phyloP scores from a whole-genome alignment of 2,797 vertebrate species.

The Channallabes apus region DNA sequence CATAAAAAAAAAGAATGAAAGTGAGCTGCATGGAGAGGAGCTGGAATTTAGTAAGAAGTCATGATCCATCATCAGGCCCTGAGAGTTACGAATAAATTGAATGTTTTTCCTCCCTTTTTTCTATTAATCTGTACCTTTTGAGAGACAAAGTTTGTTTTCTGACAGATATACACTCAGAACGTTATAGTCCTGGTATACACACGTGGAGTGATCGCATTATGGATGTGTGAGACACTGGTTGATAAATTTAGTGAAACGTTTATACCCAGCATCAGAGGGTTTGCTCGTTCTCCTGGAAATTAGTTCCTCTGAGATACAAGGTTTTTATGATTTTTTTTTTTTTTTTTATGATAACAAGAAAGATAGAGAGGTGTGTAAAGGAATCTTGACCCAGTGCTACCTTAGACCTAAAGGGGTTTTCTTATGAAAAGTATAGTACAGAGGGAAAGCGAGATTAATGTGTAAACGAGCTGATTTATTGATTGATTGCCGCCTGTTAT shows the following conservation, averaged over 20 bases:
- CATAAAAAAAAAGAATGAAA: conserved; percentile 8
- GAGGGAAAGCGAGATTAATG: background rate
- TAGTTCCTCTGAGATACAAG: background rate
- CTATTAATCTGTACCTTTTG: background rate
- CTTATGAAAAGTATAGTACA: background rate
- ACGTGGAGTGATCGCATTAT: background rate
- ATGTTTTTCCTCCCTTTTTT: background rate
- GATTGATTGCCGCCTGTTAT: conserved; percentile 40
- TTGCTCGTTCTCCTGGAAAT: background rate
- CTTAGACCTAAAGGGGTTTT: background rate
- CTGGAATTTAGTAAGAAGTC: background rate
- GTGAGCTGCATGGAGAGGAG: conserved; percentile 3
- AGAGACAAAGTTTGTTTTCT: background rate
- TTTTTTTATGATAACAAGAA: background rate
- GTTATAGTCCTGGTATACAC: background rate
- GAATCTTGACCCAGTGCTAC: background rate
- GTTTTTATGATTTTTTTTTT: background rate
- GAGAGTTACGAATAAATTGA: background rate
- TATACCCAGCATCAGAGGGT: background rate
- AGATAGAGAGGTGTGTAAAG: background rate
- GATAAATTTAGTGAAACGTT: background rate
- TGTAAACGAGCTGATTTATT: conserved; percentile 19
- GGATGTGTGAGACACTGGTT: conserved; percentile 24
- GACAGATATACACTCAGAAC: background rate
- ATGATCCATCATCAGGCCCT: background rate